Percentiles rank a stretch among this genome's conserved stretches.
Conservation (phyloP, 2,888 invertebrate species). For the Aethes cnicana region DNA sequence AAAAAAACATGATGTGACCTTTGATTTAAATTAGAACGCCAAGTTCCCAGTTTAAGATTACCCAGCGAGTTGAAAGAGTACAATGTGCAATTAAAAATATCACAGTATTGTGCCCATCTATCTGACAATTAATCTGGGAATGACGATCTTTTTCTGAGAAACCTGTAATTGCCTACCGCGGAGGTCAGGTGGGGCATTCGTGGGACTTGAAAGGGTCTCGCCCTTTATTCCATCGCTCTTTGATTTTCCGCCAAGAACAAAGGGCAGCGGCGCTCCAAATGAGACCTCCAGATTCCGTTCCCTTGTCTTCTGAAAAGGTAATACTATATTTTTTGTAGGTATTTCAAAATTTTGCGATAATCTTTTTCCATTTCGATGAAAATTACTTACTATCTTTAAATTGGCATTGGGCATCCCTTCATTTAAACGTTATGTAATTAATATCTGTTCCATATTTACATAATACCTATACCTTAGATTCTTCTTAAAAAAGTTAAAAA, state of each 20-base stretch:
- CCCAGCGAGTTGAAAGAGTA: too few species aligned
- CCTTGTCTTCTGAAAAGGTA: slow-evolving; percentile 42
- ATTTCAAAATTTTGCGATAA: too few species aligned
- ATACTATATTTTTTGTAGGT: slow-evolving; percentile 23
- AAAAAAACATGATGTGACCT: too few species aligned
- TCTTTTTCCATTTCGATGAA: too few species aligned
- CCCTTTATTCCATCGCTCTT: slow-evolving; percentile 53
- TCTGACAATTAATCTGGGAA: slow-evolving; percentile 36
- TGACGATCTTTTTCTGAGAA: slow-evolving; percentile 58
- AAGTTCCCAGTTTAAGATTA: too few species aligned
- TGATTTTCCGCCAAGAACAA: slow-evolving; percentile 67
- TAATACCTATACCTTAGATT: too few species aligned
- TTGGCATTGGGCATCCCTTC: too few species aligned
- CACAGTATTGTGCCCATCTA: slow-evolving; percentile 13
- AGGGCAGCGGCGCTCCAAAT: slow-evolving; percentile 50
- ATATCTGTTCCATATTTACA: too few species aligned
- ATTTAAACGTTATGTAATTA: too few species aligned
- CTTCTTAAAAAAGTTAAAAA: too few species aligned
- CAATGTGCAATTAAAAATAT: not conserved
- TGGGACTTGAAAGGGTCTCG: slow-evolving; percentile 56
- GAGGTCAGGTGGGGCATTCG: slow-evolving; percentile 59
- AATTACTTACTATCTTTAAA: too few species aligned
- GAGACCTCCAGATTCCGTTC: slow-evolving; percentile 50
- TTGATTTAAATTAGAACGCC: too few species aligned
- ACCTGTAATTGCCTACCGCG: slow-evolving; percentile 59